phyloP scores from a whole-genome alignment of 2,113 vertebrate genomes.

The Bufo bufo region DNA sequence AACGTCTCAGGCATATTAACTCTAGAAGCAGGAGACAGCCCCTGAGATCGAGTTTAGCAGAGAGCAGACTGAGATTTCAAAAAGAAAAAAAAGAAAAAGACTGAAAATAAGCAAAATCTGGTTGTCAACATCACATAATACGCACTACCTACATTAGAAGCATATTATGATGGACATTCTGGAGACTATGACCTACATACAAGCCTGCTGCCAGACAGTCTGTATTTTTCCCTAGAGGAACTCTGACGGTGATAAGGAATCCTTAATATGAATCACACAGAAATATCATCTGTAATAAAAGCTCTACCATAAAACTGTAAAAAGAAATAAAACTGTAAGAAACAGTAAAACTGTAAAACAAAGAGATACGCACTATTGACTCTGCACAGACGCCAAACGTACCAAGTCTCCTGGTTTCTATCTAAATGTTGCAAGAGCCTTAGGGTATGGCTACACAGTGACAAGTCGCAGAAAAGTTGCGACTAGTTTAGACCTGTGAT shows the following conservation, averaged over 20 bases:
- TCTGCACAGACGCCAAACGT: neutral
- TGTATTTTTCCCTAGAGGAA: neutral
- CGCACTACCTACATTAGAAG: neutral
- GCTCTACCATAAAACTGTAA: neutral
- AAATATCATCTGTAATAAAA: constrained; percentile 14
- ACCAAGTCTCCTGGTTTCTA: too few species aligned
- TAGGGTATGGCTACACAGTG: too few species aligned
- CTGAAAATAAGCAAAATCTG: neutral
- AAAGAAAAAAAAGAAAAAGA: neutral
- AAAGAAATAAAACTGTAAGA: constrained; percentile 4
- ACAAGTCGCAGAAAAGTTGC: too few species aligned
- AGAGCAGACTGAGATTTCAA: neutral
- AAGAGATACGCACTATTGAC: neutral
- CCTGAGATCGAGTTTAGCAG: neutral
- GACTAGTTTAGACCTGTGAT: too few species aligned
- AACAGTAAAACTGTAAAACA: neutral
- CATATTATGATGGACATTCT: neutral
- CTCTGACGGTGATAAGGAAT: neutral
- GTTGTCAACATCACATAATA: neutral
- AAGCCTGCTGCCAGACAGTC: neutral
- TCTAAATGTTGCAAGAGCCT: too few species aligned
- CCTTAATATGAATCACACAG: neutral
- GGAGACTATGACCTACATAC: neutral
- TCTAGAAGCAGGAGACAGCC: constrained; percentile 24
- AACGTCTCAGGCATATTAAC: constrained; percentile 18